Conservation (phyloP, 2,113 vertebrate genomes). For the Tinamus guttatus region DNA sequence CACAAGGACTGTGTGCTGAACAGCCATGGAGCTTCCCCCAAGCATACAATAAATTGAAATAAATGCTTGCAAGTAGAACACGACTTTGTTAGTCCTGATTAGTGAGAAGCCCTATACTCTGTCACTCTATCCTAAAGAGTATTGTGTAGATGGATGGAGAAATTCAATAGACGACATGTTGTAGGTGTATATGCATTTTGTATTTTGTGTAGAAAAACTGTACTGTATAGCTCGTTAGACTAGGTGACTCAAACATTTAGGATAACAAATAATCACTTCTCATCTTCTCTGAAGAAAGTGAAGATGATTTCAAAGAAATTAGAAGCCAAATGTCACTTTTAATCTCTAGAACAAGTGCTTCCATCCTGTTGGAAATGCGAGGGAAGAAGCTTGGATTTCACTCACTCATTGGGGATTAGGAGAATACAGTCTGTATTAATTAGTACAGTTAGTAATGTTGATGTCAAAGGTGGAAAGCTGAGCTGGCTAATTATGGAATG, state of each 20-base stretch:
- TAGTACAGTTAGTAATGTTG: not conserved
- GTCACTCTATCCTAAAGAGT: not conserved
- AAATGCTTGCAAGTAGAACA: not conserved
- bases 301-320: not conserved
- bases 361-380: not conserved
- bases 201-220: not conserved
- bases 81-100: fast-evolving
- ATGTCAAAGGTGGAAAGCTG: not conserved
- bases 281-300: not conserved
- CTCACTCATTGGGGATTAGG: not conserved
- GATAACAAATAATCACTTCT: not conserved
- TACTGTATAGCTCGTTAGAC: not conserved
- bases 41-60: not conserved
- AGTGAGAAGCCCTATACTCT: not conserved
- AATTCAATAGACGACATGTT: not conserved
- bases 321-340: constrained; percentile 7
- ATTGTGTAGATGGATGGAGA: not conserved
- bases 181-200: not conserved
- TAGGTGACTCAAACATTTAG: not conserved
- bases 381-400: not conserved
- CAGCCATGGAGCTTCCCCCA: not conserved
- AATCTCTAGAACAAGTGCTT: not conserved
- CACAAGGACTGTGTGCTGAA: not conserved
- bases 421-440: not conserved
- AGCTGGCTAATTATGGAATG: not conserved